Conservation (phyloP, 2,113 vertebrate genomes). For the Eurystomus gularis region DNA sequence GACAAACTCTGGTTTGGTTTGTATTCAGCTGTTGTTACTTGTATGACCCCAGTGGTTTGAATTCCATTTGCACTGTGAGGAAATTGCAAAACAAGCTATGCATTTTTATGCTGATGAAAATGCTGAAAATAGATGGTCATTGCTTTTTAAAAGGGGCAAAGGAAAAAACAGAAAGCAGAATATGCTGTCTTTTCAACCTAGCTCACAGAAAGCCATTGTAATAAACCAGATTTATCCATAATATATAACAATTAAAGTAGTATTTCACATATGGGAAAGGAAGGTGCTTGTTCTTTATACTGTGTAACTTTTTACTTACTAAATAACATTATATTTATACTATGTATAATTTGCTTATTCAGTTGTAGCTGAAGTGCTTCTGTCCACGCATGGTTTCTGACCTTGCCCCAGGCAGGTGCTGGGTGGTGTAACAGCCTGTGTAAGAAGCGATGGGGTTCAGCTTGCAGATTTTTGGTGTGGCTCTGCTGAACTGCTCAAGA, state of each 20-base stretch:
- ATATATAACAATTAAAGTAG: background rate
- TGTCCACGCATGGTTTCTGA: background rate
- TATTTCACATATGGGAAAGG: background rate
- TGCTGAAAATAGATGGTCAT: background rate
- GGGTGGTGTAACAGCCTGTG: background rate
- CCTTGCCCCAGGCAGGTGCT: fast-evolving
- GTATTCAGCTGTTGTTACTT: constrained; percentile 4
- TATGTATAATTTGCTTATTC: background rate
- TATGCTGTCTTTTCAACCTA: background rate
- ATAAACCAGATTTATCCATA: background rate
- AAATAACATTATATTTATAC: background rate
- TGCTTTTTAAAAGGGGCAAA: background rate
- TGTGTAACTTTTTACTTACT: background rate
- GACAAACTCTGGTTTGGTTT: background rate
- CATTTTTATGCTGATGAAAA: constrained; percentile 39
- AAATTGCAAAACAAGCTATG: constrained; percentile 31
- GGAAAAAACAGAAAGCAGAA: background rate
- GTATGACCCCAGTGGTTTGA: background rate
- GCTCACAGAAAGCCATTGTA: background rate
- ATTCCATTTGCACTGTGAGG: background rate
- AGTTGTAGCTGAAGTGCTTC: background rate
- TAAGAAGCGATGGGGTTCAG: background rate
- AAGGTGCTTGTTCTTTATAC: background rate
- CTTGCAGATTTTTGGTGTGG: background rate
- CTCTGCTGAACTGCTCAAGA: background rate